phyloP scores from a whole-genome alignment of 2,888 invertebrate species.

The Rhagonycha lutea region DNA sequence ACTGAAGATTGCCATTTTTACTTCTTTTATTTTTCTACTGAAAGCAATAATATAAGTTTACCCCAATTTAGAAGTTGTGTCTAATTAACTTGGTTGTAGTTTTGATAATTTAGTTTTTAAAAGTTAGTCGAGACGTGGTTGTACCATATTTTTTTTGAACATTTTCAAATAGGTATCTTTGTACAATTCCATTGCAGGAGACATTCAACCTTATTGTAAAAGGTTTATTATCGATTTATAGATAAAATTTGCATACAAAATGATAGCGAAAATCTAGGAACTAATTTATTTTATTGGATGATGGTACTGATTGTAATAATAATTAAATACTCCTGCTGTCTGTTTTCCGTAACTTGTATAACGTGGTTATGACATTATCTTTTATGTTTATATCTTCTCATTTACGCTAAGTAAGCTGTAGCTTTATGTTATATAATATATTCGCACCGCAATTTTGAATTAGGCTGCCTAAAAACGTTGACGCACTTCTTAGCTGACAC shows the following conservation, averaged over 20 bases:
- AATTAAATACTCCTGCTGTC: slow-evolving; percentile 13
- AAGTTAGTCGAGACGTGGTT: background rate
- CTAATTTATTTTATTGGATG: slow-evolving; percentile 11
- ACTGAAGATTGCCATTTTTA: background rate
- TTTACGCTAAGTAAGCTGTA: slow-evolving; percentile 19
- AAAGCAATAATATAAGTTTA: background rate
- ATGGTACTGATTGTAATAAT: slow-evolving; percentile 17
- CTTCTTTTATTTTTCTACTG: background rate
- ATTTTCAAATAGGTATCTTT: background rate
- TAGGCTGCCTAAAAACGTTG: slow-evolving; percentile 20
- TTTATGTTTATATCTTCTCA: slow-evolving; percentile 22
- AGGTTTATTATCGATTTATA: background rate
- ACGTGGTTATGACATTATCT: slow-evolving; percentile 24
- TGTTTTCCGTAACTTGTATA: slow-evolving; percentile 8
- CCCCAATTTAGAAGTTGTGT: background rate
- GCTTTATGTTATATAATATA: slow-evolving; percentile 20
- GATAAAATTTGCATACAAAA: background rate
- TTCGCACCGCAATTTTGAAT: slow-evolving; percentile 18
- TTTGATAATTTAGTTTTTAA: background rate
- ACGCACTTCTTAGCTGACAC: slow-evolving; percentile 21
- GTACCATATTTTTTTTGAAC: background rate
- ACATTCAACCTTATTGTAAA: background rate
- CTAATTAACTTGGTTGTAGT: background rate
- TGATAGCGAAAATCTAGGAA: background rate
- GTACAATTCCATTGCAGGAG: background rate